Evolutionary conservation across 1,140 invertebrate genomes (phyloP), one percentile per base, ranked within the genome.

Genomic region (Pseudomyrmex pallidus): DNA sequence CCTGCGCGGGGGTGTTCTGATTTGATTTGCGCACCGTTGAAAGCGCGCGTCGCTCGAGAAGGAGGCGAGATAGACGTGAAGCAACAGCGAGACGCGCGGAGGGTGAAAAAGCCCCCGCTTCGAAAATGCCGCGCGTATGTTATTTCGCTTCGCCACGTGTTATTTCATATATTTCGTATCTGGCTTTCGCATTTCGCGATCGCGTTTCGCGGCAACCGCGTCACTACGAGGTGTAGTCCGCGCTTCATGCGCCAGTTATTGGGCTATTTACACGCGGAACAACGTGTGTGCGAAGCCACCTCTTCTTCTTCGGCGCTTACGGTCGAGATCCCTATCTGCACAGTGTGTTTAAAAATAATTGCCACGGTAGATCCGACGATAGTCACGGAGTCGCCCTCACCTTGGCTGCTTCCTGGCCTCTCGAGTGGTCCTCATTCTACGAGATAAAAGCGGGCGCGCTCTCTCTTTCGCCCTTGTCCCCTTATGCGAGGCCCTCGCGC

Each of bases 321-420:
- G 44, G 35, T 35, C 35, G 68, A 92, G 94, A 94, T 94, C 82
- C 90, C 82, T 94, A 94, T 94, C 94, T 92, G 87, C 91, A 92
- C 91, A 92, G 92, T 93, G 92, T 94, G 94, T 94, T 94, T 94
- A 93, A 94, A 94, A 94, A 94, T 94, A 94, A 94, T 94, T 94
- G 94, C 93, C 90, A 87, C 48, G 84, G 78, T 90, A 94, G 94
- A 94, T 94, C 59, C 90, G 87, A 78, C 90, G 94, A 94, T 94
- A 94, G 94, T 94, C 94, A 94, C 94, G 94, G 91, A 94, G 91
- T 93, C 91, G 90, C 80, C 90, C 89, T 93, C 90, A 91, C 91
- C 89, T 86, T 48, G 68, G 84, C 9, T 70, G 87, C 88, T 85
- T 88, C 87, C 88, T 86, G 88, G 85, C 73, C 86, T 85, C 83